Evolutionary conservation across 2,113 vertebrate genomes (phyloP).

Genomic region (Cygnus buccinator): DNA sequence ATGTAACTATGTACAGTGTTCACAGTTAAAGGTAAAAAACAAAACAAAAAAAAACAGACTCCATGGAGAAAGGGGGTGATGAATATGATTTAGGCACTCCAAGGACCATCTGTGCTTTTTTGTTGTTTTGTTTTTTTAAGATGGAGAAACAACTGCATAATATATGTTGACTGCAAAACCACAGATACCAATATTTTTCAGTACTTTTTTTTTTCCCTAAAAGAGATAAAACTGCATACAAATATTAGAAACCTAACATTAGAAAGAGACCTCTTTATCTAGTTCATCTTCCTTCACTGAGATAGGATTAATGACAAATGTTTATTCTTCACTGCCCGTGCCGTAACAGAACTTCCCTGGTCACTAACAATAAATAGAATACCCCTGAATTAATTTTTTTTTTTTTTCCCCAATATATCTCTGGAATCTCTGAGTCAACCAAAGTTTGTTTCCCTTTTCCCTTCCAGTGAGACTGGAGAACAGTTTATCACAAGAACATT

Average conservation of each 20-base stretch:
- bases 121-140: background rate
- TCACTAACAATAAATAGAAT: background rate
- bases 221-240: background rate
- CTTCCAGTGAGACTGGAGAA: background rate
- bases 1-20: background rate
- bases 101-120: background rate
- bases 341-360: background rate
- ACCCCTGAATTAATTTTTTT: background rate
- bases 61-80: background rate
- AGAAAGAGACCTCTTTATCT: background rate
- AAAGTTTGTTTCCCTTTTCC: background rate
- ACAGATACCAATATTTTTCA: background rate
- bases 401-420: background rate
- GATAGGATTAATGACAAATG: background rate
- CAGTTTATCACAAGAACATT: background rate
- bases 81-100: background rate
- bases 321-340: background rate
- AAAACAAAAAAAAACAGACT: background rate
- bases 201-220: background rate
- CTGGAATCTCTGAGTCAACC: background rate
- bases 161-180: background rate
- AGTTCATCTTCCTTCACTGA: background rate
- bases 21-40: background rate
- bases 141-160: background rate
- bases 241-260: background rate